Base-by-base conservation (phyloP, 2,113 vertebrate genomes). In the Serilophus lunatus region DNA sequence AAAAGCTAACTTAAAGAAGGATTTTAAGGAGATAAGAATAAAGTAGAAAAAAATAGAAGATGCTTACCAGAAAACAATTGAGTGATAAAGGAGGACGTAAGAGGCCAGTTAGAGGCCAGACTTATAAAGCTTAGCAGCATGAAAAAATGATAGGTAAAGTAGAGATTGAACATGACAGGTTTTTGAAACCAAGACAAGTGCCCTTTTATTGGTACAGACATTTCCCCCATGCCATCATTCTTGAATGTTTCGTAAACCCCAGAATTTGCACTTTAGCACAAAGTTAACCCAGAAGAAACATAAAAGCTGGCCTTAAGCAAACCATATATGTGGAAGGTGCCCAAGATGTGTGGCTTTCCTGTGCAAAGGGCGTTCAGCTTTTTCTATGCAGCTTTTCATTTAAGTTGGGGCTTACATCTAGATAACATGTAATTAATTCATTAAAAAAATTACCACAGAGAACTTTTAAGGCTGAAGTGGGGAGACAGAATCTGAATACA, bases 291-390 rank as follows among this genome's bases (percentile, higher is more conserved):
- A 5, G 2, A 33, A 64, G 44, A 72, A 57, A 47, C 19, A 9
- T 12, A 42, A 22, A 26, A 23, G 13, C 42, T 28, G 53, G 16
- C 47, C 38, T 3, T 31, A 64, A 57, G 54, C 70, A 49, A 66
- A 15, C 12, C 35, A 7, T 2, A 7, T 23, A 16, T 5, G 3
- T 3, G 14, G n/a, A 33, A 9, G 17, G 4, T 42, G 13, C 11
- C n/a, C 0, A 0, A 83, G 45, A 47, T 8, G 18, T 38, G 59
- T 7, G 18, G 13, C 14, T 51, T 80, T 71, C 33, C 71, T 51
- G 24, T 26, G 31, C n/a, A 65, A 31, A 40, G 6, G 3, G 18
- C 15, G 44, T 26, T 42, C 1, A 1, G 4, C 8, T 70, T 89
- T 28, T 80, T 77, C 42, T 59, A 2, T 9, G 11, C 13, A 77